A percentile compares a stretch with the other conserved stretches of the same genome.
Evolutionary conservation across 2,797 vertebrate genomes (phyloP).

Genomic region (Etheostoma nigrum): DNA sequence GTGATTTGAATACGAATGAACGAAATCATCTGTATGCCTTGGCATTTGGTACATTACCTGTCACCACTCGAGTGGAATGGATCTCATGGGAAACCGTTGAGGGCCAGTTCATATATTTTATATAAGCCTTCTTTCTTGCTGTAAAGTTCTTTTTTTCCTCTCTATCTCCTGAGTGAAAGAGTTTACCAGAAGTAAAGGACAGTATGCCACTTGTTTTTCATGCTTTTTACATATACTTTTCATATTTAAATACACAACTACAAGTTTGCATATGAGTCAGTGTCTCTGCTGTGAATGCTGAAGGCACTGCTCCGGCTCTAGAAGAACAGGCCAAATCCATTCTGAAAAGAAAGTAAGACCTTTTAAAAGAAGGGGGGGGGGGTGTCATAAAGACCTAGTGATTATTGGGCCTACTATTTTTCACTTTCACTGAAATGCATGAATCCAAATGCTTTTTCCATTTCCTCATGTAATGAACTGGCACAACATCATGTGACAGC

Average conservation of each 20-base stretch:
- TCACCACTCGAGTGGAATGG: slow-evolving; percentile 2
- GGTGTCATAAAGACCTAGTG: neutral
- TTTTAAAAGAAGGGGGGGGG: neutral
- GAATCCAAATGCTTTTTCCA: neutral
- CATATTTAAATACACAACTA: slow-evolving; percentile 71
- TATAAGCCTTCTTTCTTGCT: neutral
- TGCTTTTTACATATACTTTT: slow-evolving; percentile 58
- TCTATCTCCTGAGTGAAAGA: neutral
- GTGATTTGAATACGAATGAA: neutral
- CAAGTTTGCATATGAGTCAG: slow-evolving; percentile 42
- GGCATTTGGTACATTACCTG: slow-evolving; percentile 3
- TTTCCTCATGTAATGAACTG: neutral
- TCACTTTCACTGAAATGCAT: slow-evolving; percentile 7
- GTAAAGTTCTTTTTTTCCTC: neutral
- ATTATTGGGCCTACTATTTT: neutral
- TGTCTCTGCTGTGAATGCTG: slow-evolving; percentile 9
- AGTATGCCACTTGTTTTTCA: slow-evolving; percentile 48
- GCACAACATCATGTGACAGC: neutral
- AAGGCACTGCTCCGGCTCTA: neutral
- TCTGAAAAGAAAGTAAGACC: neutral
- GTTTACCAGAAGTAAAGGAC: slow-evolving; percentile 30
- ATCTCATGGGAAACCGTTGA: slow-evolving; percentile 8
- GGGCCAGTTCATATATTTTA: slow-evolving; percentile 18
- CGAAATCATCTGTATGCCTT: neutral
- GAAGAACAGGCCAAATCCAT: neutral